phyloP scores from a whole-genome alignment of 2,888 invertebrate species.

The Eupithecia subfuscata region DNA sequence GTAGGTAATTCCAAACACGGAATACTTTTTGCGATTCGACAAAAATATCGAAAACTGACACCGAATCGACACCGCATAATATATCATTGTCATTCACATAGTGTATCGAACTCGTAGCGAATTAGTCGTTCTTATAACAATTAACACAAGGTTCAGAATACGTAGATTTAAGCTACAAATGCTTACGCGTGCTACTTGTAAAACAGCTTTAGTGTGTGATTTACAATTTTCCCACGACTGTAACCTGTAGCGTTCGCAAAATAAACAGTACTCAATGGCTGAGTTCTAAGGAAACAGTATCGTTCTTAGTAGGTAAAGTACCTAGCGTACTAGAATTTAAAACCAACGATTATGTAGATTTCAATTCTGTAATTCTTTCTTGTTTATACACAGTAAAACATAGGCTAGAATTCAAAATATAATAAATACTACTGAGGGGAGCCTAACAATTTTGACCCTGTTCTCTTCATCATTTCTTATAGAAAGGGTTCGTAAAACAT shows the following conservation, averaged over 20 bases:
- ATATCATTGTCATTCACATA: constrained; percentile 48
- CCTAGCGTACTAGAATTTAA: neutral
- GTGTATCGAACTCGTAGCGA: constrained; percentile 24
- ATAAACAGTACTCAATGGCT: constrained; percentile 14
- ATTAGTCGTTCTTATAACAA: neutral
- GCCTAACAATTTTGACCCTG: too few relatives aligned
- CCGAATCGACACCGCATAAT: constrained; percentile 33
- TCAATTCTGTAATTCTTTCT: neutral
- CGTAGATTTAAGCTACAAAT: constrained; percentile 7
- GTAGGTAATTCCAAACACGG: neutral
- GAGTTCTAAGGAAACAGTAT: constrained; percentile 14
- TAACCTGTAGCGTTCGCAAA: constrained; percentile 49
- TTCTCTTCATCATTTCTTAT: too few relatives aligned
- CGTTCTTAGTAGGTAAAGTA: constrained; percentile 1
- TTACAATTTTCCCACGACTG: constrained; percentile 61
- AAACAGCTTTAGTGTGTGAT: constrained; percentile 53
- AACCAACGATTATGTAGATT: neutral
- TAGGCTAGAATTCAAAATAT: neutral
- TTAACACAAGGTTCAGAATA: constrained; percentile 26
- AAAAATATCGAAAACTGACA: constrained; percentile 23
- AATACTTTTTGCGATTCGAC: constrained; percentile 16
- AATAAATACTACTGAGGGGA: too few relatives aligned
- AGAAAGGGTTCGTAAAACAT: too few relatives aligned
- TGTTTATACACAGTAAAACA: too few relatives aligned
- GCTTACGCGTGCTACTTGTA: constrained; percentile 31